These are phyloP conservation scores for Conopomorpha cramerella DNA, from an alignment of 1,140 invertebrate genomes.

Conservation along the genomic window DNA sequence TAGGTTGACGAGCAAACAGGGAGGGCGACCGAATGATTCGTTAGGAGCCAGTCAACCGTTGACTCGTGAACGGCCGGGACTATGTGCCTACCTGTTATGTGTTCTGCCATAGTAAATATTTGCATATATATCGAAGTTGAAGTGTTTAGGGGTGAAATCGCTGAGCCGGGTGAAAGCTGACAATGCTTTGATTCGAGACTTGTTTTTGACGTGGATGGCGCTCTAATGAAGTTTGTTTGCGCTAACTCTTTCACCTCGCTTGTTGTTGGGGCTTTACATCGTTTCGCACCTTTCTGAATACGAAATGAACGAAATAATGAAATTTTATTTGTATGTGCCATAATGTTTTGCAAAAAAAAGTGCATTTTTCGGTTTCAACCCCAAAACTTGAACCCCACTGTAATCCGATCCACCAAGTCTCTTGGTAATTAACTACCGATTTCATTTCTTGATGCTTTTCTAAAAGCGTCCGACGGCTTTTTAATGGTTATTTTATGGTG, in stretches of 20 bases:
- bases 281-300: no score
- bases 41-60: slow-evolving; percentile 46
- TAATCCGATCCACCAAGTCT: slow-evolving; percentile 47
- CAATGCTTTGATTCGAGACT: slow-evolving; percentile 9
- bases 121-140: slow-evolving; percentile 43
- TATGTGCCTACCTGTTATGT: slow-evolving; percentile 41
- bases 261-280: no score
- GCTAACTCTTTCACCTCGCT: no score
- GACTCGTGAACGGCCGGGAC: slow-evolving; percentile 41
- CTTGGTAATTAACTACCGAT: slow-evolving; percentile 58
- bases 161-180: slow-evolving; percentile 20
- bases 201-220: slow-evolving; percentile 18
- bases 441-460: slow-evolving; percentile 59
- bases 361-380: no score
- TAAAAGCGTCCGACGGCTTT: slow-evolving; percentile 57
- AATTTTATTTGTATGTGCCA: no score
- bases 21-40: slow-evolving; percentile 40
- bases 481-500: slow-evolving; percentile 60
- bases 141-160: slow-evolving; percentile 24
- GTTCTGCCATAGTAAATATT: slow-evolving; percentile 39
- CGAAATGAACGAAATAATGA: no score
- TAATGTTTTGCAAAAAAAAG: no score
- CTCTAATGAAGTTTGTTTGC: slow-evolving; percentile 6
- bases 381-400: no score
- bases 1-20: slow-evolving; percentile 20